These are phyloP conservation scores for Semotilus atromaculatus DNA, from an alignment of 2,797 vertebrate species.

Conservation along the genomic window DNA sequence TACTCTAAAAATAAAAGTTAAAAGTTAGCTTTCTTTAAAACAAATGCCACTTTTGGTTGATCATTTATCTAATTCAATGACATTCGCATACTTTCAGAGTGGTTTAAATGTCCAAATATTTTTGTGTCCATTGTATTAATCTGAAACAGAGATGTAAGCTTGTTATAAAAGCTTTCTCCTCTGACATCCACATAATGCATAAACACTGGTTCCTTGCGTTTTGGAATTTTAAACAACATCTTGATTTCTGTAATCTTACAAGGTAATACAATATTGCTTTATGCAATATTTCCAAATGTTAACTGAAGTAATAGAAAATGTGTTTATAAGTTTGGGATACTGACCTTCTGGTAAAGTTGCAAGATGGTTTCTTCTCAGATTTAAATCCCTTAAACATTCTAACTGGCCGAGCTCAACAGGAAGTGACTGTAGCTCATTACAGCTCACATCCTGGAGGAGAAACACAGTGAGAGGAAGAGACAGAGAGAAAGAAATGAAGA, in stretches of 20 bases:
- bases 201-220: neutral
- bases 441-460: conserved; percentile 85
- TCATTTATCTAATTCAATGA: neutral
- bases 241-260: neutral
- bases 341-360: conserved; percentile 85
- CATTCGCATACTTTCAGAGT: neutral
- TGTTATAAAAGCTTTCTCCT: neutral
- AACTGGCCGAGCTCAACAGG: conserved; percentile 84
- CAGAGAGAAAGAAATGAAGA: neutral
- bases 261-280: neutral
- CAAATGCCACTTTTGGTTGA: neutral
- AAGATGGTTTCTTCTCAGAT: conserved; percentile 87
- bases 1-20: neutral
- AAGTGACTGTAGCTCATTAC: conserved; percentile 88
- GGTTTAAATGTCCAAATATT: neutral
- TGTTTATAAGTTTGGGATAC: conserved; percentile 38
- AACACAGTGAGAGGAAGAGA: neutral
- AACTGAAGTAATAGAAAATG: neutral
- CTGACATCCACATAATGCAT: neutral
- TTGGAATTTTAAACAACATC: neutral
- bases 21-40: neutral
- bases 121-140: neutral
- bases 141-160: neutral
- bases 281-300: neutral
- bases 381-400: conserved; percentile 87